Conservation (phyloP, 2,888 invertebrate species). For the Monopis laevigella region DNA sequence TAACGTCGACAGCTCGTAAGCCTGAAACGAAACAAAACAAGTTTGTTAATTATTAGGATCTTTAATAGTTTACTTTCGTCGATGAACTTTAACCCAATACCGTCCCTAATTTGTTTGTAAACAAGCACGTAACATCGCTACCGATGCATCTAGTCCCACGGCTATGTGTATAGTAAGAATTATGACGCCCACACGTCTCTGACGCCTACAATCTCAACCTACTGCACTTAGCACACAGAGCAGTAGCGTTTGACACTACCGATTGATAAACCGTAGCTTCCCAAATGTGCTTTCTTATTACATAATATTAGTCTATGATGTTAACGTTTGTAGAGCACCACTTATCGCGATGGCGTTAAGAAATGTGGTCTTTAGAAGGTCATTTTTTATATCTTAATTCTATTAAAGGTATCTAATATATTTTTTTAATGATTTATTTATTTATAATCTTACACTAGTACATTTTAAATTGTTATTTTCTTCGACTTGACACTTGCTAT, state of each 20-base stretch:
- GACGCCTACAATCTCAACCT: constrained; percentile 30
- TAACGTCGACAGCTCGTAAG: constrained; percentile 97
- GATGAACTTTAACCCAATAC: constrained; percentile 60
- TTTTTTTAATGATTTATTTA: no score
- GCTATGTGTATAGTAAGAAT: constrained; percentile 57
- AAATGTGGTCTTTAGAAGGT: constrained; percentile 20
- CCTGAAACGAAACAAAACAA: constrained; percentile 69
- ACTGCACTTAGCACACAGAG: constrained; percentile 17
- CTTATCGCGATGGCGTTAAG: constrained; percentile 28
- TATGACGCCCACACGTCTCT: constrained; percentile 61
- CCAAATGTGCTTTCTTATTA: constrained; percentile 34
- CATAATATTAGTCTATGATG: constrained; percentile 26
- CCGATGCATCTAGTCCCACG: constrained; percentile 45
- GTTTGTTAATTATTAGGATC: no score
- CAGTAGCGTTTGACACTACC: constrained; percentile 34
- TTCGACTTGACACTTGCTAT: no score
- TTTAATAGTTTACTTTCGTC: no score
- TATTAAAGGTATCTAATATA: constrained; percentile 11
- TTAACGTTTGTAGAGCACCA: constrained; percentile 27
- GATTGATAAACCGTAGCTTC: constrained; percentile 49
- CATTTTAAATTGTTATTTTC: neutral
- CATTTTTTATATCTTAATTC: constrained; percentile 11
- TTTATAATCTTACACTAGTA: constrained; percentile 2
- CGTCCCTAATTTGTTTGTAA: constrained; percentile 54
- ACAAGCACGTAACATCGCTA: constrained; percentile 41